Evolutionary conservation across 2,113 vertebrate genomes (phyloP).

Genomic region (Prunella himalayana): DNA sequence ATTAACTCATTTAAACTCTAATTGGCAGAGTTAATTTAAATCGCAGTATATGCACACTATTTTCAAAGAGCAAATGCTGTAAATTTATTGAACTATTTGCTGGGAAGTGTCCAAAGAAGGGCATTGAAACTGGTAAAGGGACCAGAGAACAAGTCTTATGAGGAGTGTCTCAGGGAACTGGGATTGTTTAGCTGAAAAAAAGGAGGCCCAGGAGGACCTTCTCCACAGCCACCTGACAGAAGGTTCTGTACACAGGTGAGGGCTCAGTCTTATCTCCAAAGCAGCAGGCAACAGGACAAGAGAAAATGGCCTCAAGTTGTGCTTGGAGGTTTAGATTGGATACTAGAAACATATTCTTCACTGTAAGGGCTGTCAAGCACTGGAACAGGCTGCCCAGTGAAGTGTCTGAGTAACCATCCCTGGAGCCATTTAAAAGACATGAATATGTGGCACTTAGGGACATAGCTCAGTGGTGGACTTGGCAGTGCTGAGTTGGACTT

Average conservation of each 20-base stretch:
- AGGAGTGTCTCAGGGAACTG: neutral
- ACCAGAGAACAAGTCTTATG: neutral
- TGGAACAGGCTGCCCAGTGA: neutral
- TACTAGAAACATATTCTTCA: neutral
- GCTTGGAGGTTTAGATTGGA: neutral
- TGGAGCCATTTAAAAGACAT: neutral
- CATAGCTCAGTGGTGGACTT: neutral
- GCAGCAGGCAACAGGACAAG: neutral
- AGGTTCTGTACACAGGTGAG: neutral
- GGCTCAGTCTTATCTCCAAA: neutral
- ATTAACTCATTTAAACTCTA: constrained; percentile 23
- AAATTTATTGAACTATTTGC: neutral
- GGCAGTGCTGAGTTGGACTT: neutral
- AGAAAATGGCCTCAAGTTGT: neutral
- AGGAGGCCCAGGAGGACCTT: neutral
- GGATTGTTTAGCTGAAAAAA: neutral
- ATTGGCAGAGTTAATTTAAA: neutral
- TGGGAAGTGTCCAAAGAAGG: neutral
- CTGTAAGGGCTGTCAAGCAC: neutral
- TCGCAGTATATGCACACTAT: neutral
- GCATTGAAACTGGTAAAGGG: neutral
- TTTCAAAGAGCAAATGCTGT: neutral
- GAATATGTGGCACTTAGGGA: neutral
- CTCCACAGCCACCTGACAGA: neutral
- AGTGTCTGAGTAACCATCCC: neutral